phyloP scores from a whole-genome alignment of 2,113 vertebrate genomes.

The Catharus fuscescens region DNA sequence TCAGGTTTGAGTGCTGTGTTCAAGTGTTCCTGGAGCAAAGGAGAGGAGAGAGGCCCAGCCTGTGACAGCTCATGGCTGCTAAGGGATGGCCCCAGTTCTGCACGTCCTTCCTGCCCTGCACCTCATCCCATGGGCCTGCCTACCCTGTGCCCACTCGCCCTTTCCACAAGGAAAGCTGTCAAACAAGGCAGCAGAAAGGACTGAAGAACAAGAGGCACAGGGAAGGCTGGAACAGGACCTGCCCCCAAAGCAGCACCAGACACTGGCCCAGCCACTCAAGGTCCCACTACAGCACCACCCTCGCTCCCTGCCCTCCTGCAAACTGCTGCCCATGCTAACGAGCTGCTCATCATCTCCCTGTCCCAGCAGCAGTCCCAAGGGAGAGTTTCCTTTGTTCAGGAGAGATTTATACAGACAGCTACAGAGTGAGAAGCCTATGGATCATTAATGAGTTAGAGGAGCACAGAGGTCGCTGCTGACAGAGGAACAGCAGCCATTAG shows the following conservation, averaged over 20 bases:
- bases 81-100: background rate
- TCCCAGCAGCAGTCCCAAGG: background rate
- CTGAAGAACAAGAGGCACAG: background rate
- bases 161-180: background rate
- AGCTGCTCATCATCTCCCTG: background rate
- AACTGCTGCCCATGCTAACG: background rate
- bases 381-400: background rate
- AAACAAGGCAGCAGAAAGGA: background rate
- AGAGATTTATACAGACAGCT: background rate
- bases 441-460: background rate
- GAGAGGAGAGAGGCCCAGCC: background rate
- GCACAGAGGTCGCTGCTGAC: background rate
- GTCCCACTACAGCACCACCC: accelerated
- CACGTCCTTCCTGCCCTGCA: background rate
- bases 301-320: accelerated
- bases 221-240: background rate
- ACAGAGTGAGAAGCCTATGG: background rate
- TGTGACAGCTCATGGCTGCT: background rate
- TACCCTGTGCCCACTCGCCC: background rate
- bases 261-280: background rate
- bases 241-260: background rate
- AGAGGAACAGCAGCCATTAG: background rate
- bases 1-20: background rate
- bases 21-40: background rate
- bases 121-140: background rate